Base-by-base conservation (phyloP, 2,113 vertebrate genomes). In the Terrapene triunguis region DNA sequence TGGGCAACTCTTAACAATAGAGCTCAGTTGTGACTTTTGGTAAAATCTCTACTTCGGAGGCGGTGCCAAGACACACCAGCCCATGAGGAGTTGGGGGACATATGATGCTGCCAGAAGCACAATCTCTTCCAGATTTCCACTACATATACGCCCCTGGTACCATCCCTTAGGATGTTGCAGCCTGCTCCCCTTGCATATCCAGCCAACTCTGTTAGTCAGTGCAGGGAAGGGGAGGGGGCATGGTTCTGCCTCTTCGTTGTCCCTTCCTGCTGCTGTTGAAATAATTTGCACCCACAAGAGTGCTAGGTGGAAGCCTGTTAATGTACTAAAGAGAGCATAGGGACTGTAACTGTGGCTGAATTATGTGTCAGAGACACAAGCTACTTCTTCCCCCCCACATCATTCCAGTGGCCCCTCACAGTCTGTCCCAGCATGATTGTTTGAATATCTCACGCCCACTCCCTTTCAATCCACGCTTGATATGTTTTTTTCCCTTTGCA, bases 391-490 rank as follows among this genome's bases (percentile, higher is more conserved):
- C 29, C 16, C 14, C 3, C 7, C 50, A 16, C 29, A 78, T 32
- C 79, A 29, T 90, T 48, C 29, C 72, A 72, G 55, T 14, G 16
- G 32, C 22, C 74, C 0, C 0, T 3, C 81, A 47, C 8, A 87
- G 16, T 32, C 1, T 50, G 27, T 90, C 86, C 90, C 90, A 72
- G 83, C 94, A 74, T 84, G 89, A 62, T 84, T 87, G 90, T 86
- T 82, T 76, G 2, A 1, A 2, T 89, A 54, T 94, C 82, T 78
- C 13, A 19, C 62, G 89, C 54, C 35, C 81, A 5, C 32, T 81
- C 44, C 22, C 7, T 92, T 94, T 86, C 90, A 92, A 78, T 82
- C 55, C 25, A 93, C 87, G 69, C 19, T 16, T 94, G 72, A 88
- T 35, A 80, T 90, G 6, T 8, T 87, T 53, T 4, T 2, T 3